phyloP scores from a whole-genome alignment of 2,888 invertebrate species.

The Allygus modestus region DNA sequence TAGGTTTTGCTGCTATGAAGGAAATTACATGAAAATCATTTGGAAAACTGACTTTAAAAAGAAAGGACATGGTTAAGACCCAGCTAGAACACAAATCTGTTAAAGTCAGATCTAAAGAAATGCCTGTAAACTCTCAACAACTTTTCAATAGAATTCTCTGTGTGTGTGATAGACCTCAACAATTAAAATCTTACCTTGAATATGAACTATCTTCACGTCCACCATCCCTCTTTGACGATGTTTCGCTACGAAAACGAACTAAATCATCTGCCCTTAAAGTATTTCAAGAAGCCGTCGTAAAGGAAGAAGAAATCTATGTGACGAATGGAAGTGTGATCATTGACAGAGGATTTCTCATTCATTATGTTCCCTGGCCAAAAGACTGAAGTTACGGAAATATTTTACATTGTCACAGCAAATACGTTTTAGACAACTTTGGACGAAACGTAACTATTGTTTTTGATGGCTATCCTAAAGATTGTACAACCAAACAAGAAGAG shows the following conservation, averaged over 20 bases:
- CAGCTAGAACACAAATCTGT: not conserved
- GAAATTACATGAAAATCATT: not conserved
- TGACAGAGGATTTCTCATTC: not conserved
- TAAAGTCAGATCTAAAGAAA: not conserved
- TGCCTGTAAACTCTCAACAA: not conserved
- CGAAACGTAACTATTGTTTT: not conserved
- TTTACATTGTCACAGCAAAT: not conserved
- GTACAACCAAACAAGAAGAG: not conserved
- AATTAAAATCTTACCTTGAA: constrained; percentile 28
- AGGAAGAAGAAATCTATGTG: not conserved
- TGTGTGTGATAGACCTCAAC: constrained; percentile 30
- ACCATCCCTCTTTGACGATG: constrained; percentile 29
- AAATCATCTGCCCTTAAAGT: not conserved
- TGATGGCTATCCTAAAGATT: not conserved
- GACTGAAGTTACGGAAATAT: not conserved
- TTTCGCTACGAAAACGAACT: not conserved
- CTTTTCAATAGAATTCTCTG: constrained; percentile 36
- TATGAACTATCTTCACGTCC: constrained; percentile 41
- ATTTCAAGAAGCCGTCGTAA: not conserved
- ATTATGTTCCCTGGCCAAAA: not conserved
- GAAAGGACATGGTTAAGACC: not conserved
- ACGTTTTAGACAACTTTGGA: not conserved
- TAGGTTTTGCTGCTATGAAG: constrained; percentile 20
- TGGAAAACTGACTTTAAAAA: not conserved
- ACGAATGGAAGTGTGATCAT: not conserved